phyloP scores from a whole-genome alignment of 2,113 vertebrate genomes.

The Cettia cetti region DNA sequence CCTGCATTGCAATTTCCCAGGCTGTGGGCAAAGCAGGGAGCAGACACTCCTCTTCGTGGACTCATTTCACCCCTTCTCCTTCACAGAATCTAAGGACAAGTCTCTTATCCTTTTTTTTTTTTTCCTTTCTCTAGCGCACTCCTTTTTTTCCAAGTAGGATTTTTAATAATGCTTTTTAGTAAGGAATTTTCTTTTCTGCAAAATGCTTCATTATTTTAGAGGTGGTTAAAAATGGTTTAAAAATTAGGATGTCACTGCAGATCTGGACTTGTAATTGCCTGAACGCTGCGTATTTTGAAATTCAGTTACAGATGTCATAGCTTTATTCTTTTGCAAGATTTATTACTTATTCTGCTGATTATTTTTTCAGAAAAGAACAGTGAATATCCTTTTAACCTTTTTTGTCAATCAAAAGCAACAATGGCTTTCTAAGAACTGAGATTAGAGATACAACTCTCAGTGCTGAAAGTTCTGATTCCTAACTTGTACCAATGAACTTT shows the following conservation, averaged over 20 bases:
- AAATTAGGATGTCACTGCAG: not conserved
- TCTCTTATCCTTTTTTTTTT: accelerated
- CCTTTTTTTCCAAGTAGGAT: not conserved
- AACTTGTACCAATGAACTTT: not conserved
- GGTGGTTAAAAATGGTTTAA: not conserved
- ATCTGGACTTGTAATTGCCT: not conserved
- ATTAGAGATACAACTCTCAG: not conserved
- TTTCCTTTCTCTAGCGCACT: accelerated
- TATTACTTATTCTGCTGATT: not conserved
- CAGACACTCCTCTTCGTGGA: not conserved
- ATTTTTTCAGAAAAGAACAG: not conserved
- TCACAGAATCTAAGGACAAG: not conserved
- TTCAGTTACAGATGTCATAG: not conserved
- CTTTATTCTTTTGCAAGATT: not conserved
- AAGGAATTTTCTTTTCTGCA: not conserved
- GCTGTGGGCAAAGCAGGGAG: not conserved
- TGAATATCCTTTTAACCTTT: not conserved
- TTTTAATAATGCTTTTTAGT: not conserved
- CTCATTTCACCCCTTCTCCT: not conserved
- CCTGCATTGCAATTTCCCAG: not conserved
- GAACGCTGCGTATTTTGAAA: not conserved
- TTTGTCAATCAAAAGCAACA: not conserved
- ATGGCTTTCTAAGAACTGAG: not conserved
- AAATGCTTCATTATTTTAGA: not conserved
- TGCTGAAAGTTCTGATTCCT: not conserved